phyloP scores from a whole-genome alignment of 2,113 vertebrate species.

The Gadus chalcogrammus region DNA sequence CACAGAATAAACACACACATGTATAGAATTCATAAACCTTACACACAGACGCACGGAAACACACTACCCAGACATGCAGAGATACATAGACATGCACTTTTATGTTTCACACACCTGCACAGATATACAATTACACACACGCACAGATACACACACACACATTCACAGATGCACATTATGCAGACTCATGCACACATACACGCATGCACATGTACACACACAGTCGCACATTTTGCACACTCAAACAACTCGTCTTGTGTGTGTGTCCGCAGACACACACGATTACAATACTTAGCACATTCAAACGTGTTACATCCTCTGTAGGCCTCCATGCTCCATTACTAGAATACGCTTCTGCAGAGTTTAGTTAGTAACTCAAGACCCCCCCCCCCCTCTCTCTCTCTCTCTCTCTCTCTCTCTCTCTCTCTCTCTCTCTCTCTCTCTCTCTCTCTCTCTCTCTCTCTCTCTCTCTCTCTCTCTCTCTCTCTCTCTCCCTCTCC shows the following conservation, averaged over 20 bases:
- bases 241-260: background rate
- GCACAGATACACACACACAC: background rate
- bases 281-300: background rate
- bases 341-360: conserved; percentile 29
- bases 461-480: background rate
- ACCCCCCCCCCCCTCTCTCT: background rate
- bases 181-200: background rate
- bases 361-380: conserved; percentile 53
- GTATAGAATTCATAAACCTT: no score
- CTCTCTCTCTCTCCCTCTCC: background rate
- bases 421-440: background rate
- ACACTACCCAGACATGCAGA: background rate
- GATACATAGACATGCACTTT: background rate
- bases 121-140: background rate
- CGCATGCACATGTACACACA: background rate
- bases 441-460: background rate
- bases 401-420: background rate
- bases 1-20: background rate
- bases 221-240: background rate
- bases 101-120: background rate
- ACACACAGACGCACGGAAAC: background rate
- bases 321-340: conserved; percentile 34
- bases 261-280: background rate
- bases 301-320: conserved; percentile 13
- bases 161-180: background rate